Conservation (phyloP, 2,113 vertebrate genomes). For the Nymphicus hollandicus region DNA sequence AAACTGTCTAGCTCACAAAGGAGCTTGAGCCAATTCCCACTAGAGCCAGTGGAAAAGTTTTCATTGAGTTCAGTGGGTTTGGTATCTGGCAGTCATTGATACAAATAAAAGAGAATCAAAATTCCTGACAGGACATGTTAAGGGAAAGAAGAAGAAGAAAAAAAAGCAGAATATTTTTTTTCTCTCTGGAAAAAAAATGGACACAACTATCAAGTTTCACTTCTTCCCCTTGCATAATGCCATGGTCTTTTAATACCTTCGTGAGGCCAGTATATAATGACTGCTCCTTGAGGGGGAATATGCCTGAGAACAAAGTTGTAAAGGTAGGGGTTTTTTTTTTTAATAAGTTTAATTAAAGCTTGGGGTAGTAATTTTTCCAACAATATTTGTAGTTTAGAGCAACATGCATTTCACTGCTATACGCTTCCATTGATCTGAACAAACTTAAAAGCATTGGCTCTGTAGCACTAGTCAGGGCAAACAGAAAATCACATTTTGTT, state of each 20-base stretch:
- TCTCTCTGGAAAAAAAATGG: too few relatives aligned
- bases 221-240: background rate
- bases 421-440: background rate
- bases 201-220: background rate
- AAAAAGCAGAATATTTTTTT: background rate
- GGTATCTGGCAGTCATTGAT: background rate
- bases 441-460: background rate
- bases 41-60: slow-evolving; percentile 48
- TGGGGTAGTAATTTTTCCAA: background rate
- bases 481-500: background rate
- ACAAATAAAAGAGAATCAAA: background rate
- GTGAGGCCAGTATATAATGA: background rate
- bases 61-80: background rate
- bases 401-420: background rate
- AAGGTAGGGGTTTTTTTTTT: background rate
- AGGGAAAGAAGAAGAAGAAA: background rate
- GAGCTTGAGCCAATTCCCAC: slow-evolving; percentile 25
- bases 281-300: background rate
- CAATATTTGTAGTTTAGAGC: background rate
- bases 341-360: background rate
- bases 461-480: background rate
- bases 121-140: background rate
- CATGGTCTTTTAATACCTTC: background rate
- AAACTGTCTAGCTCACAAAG: slow-evolving; percentile 45
- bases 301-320: background rate